A percentile compares a stretch with the other conserved stretches of the same genome.
These are phyloP conservation scores for Leptopterna dolabrata DNA, from an alignment of 2,888 invertebrate species.

Conservation along the genomic window DNA sequence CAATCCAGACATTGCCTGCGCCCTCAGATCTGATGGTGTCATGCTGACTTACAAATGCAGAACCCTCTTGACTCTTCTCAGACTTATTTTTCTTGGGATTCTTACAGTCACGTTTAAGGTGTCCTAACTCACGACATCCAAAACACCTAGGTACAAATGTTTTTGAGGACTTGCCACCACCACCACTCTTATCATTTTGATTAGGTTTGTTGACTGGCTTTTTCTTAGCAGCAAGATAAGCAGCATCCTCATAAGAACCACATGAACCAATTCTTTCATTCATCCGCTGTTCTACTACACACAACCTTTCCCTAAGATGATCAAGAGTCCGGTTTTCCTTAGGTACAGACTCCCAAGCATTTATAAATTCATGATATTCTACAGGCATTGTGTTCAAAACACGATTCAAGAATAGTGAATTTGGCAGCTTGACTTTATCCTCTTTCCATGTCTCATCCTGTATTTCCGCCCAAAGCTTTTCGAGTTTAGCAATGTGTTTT, in stretches of 20 bases:
- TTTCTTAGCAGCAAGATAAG: not conserved
- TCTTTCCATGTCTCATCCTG: constrained; percentile 55
- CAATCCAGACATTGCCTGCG: not conserved
- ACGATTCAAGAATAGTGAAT: too few relatives aligned
- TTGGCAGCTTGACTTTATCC: constrained; percentile 29
- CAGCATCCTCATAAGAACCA: constrained; percentile 18
- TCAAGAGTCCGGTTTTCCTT: constrained; percentile 37
- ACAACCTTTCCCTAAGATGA: constrained; percentile 32
- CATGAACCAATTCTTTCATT: not conserved
- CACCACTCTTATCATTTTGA: too few relatives aligned
- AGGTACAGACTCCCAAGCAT: constrained; percentile 50
- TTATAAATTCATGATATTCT: constrained; percentile 37
- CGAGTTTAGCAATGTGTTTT: too few relatives aligned
- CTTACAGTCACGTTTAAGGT: constrained; percentile 4
- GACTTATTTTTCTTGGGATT: not conserved
- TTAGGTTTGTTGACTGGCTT: too few relatives aligned
- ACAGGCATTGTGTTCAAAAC: not conserved
- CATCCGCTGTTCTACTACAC: constrained; percentile 40
- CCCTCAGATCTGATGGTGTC: not conserved
- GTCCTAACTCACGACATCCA: constrained; percentile 34
- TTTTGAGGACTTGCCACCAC: not conserved
- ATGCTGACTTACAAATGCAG: not conserved
- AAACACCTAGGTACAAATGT: not conserved
- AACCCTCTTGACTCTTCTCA: too few relatives aligned
- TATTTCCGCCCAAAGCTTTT: too few relatives aligned